Evolutionary conservation across 2,888 invertebrate species (phyloP).

Genomic region (Nesidiocoris tenuis): DNA sequence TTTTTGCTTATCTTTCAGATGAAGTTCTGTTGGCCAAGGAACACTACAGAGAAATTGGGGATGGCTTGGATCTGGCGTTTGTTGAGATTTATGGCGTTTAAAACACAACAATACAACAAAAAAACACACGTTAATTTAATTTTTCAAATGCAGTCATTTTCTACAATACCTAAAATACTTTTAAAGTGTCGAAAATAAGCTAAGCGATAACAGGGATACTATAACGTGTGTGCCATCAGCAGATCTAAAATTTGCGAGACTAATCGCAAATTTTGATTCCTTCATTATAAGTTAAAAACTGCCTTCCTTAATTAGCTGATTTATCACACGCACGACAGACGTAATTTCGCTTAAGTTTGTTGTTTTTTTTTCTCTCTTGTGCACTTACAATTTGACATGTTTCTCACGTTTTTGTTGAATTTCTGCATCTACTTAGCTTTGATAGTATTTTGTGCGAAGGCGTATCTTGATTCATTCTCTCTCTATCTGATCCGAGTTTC

Average conservation of each 20-base stretch:
- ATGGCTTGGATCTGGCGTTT: constrained; percentile 99
- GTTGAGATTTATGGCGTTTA: constrained; percentile 71
- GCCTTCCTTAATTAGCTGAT: neutral
- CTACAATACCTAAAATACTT: no score
- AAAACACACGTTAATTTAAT: constrained; percentile 8
- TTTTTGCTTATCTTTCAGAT: constrained; percentile 63
- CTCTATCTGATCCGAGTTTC: neutral
- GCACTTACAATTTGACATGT: constrained; percentile 22
- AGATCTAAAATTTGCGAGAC: constrained; percentile 11
- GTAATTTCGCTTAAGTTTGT: constrained; percentile 17
- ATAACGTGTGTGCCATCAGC: constrained; percentile 51
- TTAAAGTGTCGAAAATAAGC: neutral
- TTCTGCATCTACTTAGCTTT: constrained; percentile 30
- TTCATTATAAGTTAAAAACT: constrained; percentile 17
- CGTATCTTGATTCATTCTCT: constrained; percentile 8
- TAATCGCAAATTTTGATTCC: neutral
- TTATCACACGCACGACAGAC: constrained; percentile 41
- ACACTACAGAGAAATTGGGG: constrained; percentile 99
- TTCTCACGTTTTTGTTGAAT: constrained; percentile 32
- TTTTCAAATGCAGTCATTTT: neutral
- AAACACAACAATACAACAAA: constrained; percentile 49
- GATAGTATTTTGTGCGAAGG: constrained; percentile 5
- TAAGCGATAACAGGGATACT: constrained; percentile 31
- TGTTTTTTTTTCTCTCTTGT: constrained; percentile 17
- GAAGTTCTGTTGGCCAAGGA: constrained; percentile 96